These are phyloP conservation scores for Otocyon megalotis DNA, from an alignment of 2,113 vertebrate species.

Conservation along the genomic window DNA sequence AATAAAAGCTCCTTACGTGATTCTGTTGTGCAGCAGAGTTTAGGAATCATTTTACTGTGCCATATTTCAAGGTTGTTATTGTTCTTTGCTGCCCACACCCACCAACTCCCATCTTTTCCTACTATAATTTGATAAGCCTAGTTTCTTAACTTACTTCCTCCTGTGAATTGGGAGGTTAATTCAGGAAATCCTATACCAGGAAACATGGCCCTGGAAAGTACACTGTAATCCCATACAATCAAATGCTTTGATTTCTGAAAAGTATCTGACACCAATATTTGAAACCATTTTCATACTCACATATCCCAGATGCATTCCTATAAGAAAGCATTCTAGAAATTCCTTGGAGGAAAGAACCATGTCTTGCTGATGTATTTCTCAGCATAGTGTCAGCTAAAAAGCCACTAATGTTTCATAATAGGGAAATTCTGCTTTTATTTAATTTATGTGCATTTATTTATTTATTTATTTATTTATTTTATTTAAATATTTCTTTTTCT, in stretches of 20 bases:
- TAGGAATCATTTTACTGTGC: neutral
- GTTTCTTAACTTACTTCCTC: neutral
- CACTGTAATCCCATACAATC: conserved; percentile 21
- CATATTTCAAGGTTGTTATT: neutral
- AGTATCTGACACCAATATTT: neutral
- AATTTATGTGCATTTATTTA: neutral
- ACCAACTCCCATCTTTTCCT: neutral
- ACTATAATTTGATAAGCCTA: neutral
- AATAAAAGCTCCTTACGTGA: neutral
- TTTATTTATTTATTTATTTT: neutral
- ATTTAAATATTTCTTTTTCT: too few species aligned
- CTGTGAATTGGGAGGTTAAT: neutral
- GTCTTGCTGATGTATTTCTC: neutral
- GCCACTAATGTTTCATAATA: neutral
- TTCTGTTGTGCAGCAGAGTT: neutral
- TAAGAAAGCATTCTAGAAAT: conserved; percentile 12
- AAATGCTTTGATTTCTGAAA: conserved; percentile 32
- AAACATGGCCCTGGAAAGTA: neutral
- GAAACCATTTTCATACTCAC: neutral
- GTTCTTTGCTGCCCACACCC: neutral
- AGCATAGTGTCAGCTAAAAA: neutral
- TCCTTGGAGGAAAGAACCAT: neutral
- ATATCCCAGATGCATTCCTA: neutral
- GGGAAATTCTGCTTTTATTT: neutral
- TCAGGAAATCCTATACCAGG: neutral